Percentiles rank a stretch among this genome's conserved stretches.
phyloP scores from a whole-genome alignment of 2,888 invertebrate genomes.

The Drosophila multiciliata region DNA sequence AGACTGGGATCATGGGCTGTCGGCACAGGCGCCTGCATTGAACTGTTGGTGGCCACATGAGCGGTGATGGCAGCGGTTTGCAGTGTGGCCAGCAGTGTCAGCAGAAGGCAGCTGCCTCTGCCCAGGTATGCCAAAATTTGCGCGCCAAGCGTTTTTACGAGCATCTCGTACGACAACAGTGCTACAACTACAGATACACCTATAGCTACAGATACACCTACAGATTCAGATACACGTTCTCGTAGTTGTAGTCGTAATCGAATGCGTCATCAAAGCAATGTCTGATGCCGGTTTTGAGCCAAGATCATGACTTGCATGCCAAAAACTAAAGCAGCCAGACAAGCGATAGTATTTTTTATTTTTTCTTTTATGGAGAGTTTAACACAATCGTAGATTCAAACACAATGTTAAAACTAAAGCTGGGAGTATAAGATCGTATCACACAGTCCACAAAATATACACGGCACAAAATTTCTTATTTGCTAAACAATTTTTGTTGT shows the following conservation, averaged over 20 bases:
- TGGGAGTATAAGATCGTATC: slow-evolving; percentile 12
- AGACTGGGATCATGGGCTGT: slow-evolving; percentile 44
- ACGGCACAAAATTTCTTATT: slow-evolving; percentile 38
- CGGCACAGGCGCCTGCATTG: slow-evolving; percentile 20
- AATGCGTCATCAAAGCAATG: slow-evolving; percentile 72
- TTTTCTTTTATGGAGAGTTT: slow-evolving; percentile 5
- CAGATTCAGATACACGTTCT: slow-evolving; percentile 28
- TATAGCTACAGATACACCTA: slow-evolving; percentile 21
- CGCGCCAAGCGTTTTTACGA: slow-evolving; percentile 67
- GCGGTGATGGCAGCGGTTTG: slow-evolving; percentile 13
- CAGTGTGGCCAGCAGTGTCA: slow-evolving; percentile 35
- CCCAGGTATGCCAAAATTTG: slow-evolving; percentile 54
- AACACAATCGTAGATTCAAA: neutral
- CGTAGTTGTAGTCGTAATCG: slow-evolving; percentile 36
- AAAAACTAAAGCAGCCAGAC: slow-evolving; percentile 35
- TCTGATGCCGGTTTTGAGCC: slow-evolving; percentile 68
- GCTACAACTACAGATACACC: slow-evolving; percentile 22
- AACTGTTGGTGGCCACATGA: slow-evolving; percentile 50
- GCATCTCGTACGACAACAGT: slow-evolving; percentile 47
- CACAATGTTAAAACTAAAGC: neutral
- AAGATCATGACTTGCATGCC: slow-evolving; percentile 69
- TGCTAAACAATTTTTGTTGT: slow-evolving; percentile 36
- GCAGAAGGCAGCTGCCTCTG: slow-evolving; percentile 54
- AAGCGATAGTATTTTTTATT: slow-evolving; percentile 31
- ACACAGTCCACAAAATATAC: slow-evolving; percentile 4